Conservation (phyloP, 1,140 invertebrate genomes). For the Riptortus pedestris region DNA sequence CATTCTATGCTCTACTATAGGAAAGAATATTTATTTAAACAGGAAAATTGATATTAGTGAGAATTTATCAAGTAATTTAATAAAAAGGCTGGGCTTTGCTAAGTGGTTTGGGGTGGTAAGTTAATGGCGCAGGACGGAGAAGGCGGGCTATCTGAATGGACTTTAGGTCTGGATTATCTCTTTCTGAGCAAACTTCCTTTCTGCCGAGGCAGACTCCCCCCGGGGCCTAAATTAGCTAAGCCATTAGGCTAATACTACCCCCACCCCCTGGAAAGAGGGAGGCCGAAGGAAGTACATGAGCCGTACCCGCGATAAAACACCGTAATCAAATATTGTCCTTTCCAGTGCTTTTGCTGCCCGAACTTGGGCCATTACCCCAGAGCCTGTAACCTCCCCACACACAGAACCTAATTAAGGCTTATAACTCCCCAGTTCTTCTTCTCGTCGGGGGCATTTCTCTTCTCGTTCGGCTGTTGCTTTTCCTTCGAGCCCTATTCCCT, state of each 20-base stretch:
- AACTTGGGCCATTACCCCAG: slow-evolving; percentile 12
- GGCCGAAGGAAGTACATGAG: slow-evolving; percentile 9
- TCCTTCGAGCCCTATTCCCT: no score
- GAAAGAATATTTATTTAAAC: no score
- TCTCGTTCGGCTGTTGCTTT: no score
- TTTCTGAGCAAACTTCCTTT: not conserved
- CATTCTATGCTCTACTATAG: no score
- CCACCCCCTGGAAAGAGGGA: slow-evolving; percentile 3
- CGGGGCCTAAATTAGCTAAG: not conserved
- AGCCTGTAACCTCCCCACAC: not conserved
- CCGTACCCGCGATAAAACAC: slow-evolving; percentile 11
- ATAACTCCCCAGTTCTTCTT: no score
- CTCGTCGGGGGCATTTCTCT: no score
- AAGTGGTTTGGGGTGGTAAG: no score
- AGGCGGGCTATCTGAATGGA: not conserved
- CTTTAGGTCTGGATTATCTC: not conserved
- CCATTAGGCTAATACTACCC: slow-evolving; percentile 1
- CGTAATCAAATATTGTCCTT: slow-evolving; percentile 16
- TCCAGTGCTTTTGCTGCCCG: not conserved
- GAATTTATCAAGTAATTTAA: no score
- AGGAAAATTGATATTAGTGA: no score
- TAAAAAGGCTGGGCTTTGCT: no score
- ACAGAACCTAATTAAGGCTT: no score
- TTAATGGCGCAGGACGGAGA: no score
- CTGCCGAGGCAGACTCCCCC: not conserved